Evolutionary conservation across 1,140 invertebrate genomes (phyloP).

Genomic region (Asobara japonica): DNA sequence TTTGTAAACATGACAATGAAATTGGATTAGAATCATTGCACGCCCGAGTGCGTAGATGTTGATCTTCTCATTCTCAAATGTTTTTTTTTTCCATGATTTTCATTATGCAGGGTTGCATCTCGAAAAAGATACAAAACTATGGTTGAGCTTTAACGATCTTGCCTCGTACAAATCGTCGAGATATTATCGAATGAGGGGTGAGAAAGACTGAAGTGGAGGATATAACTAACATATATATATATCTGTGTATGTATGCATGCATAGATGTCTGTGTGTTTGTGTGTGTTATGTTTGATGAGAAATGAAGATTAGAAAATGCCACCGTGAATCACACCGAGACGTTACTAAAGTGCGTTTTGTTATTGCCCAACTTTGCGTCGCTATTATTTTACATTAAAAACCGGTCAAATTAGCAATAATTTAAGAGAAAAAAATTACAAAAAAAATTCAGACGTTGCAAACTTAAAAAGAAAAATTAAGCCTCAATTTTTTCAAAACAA

Average conservation of each 20-base stretch:
- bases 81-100: conserved; percentile 24
- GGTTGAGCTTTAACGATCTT: conserved; percentile 60
- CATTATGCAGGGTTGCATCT: conserved; percentile 18
- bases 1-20: conserved; percentile 50
- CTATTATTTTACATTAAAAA: background rate
- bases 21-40: conserved; percentile 59
- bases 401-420: background rate
- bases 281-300: background rate
- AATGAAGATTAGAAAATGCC: conserved; percentile 1
- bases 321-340: conserved; percentile 13
- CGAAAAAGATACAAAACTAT: conserved; percentile 12
- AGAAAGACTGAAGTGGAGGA: conserved; percentile 18
- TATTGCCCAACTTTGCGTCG: background rate
- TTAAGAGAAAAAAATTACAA: too few relatives aligned
- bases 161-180: conserved; percentile 62
- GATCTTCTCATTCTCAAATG: conserved; percentile 24
- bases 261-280: too few relatives aligned
- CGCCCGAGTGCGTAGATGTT: conserved; percentile 41
- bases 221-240: background rate
- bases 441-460: too few relatives aligned
- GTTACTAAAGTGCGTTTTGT: conserved; percentile 11
- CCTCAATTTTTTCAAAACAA: too few relatives aligned
- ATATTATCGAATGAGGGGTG: conserved; percentile 51
- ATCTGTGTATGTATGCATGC: conserved; percentile 1
- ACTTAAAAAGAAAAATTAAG: too few relatives aligned